phyloP scores from a whole-genome alignment of 2,888 invertebrate genomes.

The Drosophila fungiperda region DNA sequence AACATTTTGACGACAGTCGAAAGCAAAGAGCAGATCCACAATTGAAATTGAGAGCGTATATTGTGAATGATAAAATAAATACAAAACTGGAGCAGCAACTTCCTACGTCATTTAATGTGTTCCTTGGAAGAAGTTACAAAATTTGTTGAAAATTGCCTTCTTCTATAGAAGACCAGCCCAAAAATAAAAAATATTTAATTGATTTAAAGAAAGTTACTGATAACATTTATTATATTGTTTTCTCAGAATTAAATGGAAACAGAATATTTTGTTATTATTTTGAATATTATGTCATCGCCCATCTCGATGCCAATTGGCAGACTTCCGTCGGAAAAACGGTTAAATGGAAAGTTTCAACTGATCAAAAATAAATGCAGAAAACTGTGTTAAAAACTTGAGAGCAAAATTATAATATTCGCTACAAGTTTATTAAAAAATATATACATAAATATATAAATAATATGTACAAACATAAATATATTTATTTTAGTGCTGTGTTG shows the following conservation, averaged over 20 bases:
- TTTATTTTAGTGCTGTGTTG: conserved; percentile 65
- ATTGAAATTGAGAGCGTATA: conserved; percentile 66
- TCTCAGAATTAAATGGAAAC: neutral
- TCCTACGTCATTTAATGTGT: neutral
- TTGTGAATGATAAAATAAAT: conserved; percentile 64
- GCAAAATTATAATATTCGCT: neutral
- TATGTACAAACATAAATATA: conserved; percentile 3
- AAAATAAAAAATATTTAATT: too few relatives aligned
- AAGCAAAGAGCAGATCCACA: conserved; percentile 31
- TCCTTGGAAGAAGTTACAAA: neutral
- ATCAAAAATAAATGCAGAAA: neutral
- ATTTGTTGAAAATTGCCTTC: neutral
- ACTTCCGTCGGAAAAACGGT: too few relatives aligned
- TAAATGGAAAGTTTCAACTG: neutral
- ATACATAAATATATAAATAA: neutral
- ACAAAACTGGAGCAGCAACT: conserved; percentile 47
- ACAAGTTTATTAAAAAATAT: neutral
- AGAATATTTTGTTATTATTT: neutral
- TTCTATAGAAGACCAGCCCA: neutral
- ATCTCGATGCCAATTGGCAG: neutral
- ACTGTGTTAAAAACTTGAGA: too few relatives aligned
- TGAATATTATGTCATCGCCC: neutral
- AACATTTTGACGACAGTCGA: conserved; percentile 64
- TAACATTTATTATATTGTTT: too few relatives aligned
- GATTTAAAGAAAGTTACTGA: too few relatives aligned